Conservation (phyloP, 2,797 vertebrate species). For the Cynopterus sphinx region DNA sequence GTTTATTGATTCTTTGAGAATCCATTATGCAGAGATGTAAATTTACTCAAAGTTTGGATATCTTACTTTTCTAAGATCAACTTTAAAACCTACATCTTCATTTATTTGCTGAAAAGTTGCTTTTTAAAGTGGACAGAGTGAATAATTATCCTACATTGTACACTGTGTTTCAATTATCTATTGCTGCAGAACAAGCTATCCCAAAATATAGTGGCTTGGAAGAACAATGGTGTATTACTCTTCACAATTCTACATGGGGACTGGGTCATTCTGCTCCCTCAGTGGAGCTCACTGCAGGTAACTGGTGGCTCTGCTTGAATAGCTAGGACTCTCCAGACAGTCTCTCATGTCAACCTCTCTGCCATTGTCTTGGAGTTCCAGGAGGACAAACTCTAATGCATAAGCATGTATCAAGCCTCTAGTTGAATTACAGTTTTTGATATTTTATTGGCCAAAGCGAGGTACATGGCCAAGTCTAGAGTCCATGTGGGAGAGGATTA, state of each 20-base stretch:
- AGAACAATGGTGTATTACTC: not conserved
- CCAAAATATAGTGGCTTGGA: not conserved
- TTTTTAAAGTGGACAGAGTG: not conserved
- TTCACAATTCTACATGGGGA: not conserved
- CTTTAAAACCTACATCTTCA: not conserved
- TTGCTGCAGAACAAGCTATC: not conserved
- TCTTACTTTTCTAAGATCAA: not conserved
- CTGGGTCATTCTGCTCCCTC: not conserved
- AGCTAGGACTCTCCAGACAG: not conserved
- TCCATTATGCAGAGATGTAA: not conserved
- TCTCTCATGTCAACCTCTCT: not conserved
- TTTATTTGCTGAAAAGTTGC: not conserved
- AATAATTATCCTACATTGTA: not conserved
- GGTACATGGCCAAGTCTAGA: not conserved
- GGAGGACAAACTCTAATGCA: not conserved
- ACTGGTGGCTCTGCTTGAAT: not conserved
- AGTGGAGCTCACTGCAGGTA: not conserved
- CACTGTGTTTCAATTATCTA: not conserved
- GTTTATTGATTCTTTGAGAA: not conserved
- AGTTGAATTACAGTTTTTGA: not conserved
- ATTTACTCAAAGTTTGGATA: not conserved
- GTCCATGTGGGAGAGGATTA: not conserved
- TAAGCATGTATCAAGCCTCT: not conserved
- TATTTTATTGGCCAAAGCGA: not conserved
- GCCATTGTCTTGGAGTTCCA: not conserved